phyloP scores from a whole-genome alignment of 2,888 invertebrate genomes.

The Dichetophora obliterata region DNA sequence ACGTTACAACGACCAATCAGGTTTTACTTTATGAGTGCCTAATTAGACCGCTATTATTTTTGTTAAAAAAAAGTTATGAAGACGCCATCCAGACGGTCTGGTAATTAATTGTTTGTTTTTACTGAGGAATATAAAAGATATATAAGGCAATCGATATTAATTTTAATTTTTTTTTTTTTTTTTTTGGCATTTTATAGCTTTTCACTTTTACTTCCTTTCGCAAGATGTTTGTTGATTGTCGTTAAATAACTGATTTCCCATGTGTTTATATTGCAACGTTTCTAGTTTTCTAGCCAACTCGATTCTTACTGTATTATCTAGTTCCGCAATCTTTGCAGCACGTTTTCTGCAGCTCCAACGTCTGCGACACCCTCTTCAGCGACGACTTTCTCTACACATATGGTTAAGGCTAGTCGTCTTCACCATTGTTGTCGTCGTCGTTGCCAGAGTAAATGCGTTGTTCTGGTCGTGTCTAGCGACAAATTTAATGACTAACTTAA shows the following conservation, averaged over 20 bases:
- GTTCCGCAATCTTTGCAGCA: constrained; percentile 55
- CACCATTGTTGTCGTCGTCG: constrained; percentile 53
- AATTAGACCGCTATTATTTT: constrained; percentile 1
- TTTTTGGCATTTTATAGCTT: neutral
- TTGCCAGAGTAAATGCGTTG: constrained; percentile 8
- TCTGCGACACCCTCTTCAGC: constrained; percentile 29
- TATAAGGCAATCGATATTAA: neutral
- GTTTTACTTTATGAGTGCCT: neutral
- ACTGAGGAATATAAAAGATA: neutral
- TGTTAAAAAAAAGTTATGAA: neutral
- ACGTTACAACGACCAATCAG: neutral
- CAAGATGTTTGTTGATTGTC: neutral
- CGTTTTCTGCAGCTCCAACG: constrained; percentile 27
- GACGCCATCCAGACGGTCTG: neutral
- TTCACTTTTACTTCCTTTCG: neutral
- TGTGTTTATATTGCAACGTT: neutral
- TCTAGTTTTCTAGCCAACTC: neutral
- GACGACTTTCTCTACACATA: constrained; percentile 1
- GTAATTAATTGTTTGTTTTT: too few species aligned
- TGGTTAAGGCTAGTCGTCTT: constrained; percentile 46
- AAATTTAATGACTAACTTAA: constrained; percentile 67
- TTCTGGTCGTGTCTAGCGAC: constrained; percentile 64
- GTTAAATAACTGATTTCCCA: neutral
- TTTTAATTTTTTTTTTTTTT: neutral
- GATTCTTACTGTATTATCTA: constrained; percentile 58